Percentiles rank a stretch among this genome's conserved stretches.
These are phyloP conservation scores for Caenorhabditis remanei DNA, from an alignment of 1,140 invertebrate genomes.

Conservation along the genomic window DNA sequence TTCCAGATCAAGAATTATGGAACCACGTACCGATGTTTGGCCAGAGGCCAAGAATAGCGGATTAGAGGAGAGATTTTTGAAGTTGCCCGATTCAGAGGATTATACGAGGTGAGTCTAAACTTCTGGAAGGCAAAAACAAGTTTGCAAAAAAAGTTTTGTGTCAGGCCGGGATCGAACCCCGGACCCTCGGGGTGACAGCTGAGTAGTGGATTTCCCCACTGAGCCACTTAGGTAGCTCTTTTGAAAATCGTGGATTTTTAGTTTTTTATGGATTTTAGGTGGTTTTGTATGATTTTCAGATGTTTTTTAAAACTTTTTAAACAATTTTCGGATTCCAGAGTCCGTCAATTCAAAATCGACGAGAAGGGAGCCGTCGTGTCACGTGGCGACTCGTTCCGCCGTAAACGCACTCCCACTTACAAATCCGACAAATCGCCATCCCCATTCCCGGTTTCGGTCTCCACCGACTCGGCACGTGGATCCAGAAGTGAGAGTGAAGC, in stretches of 20 bases:
- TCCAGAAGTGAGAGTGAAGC: constrained; percentile 44
- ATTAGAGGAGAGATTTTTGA: constrained; percentile 65
- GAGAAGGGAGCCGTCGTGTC: constrained; percentile 68
- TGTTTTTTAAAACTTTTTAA: no score
- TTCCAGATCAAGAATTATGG: constrained; percentile 51
- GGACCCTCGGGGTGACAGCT: no score
- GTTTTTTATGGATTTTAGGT: no score
- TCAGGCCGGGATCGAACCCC: neutral
- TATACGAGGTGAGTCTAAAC: constrained; percentile 57
- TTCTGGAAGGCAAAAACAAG: neutral
- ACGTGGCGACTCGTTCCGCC: constrained; percentile 66
- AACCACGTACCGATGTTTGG: constrained; percentile 67
- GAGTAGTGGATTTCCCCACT: no score
- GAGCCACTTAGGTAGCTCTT: no score
- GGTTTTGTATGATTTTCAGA: no score
- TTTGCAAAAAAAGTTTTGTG: neutral
- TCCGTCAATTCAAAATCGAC: constrained; percentile 69
- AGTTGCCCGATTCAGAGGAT: constrained; percentile 67
- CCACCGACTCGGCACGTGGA: constrained; percentile 43
- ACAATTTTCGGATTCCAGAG: constrained; percentile 31
- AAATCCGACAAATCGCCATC: constrained; percentile 61
- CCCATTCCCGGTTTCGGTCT: constrained; percentile 51
- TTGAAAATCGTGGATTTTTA: no score
- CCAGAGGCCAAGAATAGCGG: constrained; percentile 59
- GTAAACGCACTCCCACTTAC: constrained; percentile 60